Evolutionary conservation across 2,113 vertebrate species (phyloP).

Genomic region (Nymphicus hollandicus): DNA sequence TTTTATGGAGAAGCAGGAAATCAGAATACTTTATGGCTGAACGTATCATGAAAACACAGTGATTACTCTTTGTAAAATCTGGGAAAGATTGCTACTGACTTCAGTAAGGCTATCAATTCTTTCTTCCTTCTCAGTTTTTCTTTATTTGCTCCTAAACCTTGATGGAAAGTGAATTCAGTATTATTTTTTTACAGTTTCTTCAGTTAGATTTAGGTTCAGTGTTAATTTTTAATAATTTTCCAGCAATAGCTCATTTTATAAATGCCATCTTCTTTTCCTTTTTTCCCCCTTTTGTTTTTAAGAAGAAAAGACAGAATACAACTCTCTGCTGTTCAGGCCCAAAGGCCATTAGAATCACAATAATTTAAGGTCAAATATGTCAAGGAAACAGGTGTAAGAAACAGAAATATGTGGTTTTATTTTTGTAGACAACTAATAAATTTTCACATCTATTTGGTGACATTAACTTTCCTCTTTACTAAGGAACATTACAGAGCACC

Average conservation of each 20-base stretch:
- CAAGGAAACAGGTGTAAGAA: not conserved
- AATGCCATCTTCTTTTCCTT: not conserved
- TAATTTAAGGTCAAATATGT: not conserved
- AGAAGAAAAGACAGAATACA: not conserved
- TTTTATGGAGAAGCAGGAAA: not conserved
- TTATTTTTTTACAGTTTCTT: not conserved
- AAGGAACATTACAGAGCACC: not conserved
- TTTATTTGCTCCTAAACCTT: not conserved
- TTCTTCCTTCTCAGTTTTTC: not conserved
- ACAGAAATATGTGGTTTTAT: not conserved
- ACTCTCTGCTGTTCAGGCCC: not conserved
- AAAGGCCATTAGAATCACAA: not conserved
- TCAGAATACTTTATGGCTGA: not conserved
- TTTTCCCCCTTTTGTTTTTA: not conserved
- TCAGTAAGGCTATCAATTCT: not conserved
- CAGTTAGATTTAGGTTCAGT: not conserved
- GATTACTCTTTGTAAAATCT: not conserved
- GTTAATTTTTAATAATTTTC: not conserved
- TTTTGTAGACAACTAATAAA: not conserved
- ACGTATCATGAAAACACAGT: not conserved
- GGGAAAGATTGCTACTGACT: not conserved
- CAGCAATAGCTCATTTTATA: not conserved
- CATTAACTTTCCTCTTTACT: not conserved
- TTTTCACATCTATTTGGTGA: not conserved
- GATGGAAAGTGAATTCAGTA: not conserved